Evolutionary conservation across 2,113 vertebrate genomes (phyloP).

Genomic region (Prinia subflava): DNA sequence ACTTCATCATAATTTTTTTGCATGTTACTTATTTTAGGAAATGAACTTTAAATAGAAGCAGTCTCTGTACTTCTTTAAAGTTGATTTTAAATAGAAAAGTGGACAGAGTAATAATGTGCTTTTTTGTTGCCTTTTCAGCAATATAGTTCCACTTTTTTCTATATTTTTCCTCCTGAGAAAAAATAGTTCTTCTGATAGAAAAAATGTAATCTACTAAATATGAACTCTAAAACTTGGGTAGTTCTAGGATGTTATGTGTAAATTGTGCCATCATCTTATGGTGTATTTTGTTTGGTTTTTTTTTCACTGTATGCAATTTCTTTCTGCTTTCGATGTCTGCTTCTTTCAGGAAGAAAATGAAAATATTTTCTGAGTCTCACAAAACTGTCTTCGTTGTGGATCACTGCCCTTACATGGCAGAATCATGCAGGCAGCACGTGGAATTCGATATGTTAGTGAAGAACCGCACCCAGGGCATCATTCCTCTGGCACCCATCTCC

Average conservation of each 20-base stretch:
- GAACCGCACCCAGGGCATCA: conserved; percentile 91
- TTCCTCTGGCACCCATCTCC: conserved; percentile 93
- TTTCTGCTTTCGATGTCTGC: neutral
- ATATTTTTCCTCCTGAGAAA: neutral
- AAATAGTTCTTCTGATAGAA: neutral
- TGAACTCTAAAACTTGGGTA: neutral
- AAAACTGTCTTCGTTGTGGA: conserved; percentile 99
- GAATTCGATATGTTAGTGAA: conserved; percentile 98
- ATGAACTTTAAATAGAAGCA: neutral
- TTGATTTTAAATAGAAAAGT: neutral
- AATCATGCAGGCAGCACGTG: conserved; percentile 94
- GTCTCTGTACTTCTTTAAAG: neutral
- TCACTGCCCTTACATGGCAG: conserved; percentile 98
- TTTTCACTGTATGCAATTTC: neutral
- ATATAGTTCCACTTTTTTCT: neutral
- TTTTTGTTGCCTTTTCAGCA: neutral
- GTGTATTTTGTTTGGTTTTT: neutral
- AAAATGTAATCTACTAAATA: neutral
- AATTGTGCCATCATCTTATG: neutral
- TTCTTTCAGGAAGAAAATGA: conserved; percentile 79
- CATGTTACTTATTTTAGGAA: neutral
- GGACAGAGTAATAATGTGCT: neutral
- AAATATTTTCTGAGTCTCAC: conserved; percentile 93
- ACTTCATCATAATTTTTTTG: neutral
- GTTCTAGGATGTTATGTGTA: neutral